Evolutionary conservation across 30 jellyfish, hydroid and myxozoan species (phyloP).

Genomic region (Cassiopea xamachana): DNA sequence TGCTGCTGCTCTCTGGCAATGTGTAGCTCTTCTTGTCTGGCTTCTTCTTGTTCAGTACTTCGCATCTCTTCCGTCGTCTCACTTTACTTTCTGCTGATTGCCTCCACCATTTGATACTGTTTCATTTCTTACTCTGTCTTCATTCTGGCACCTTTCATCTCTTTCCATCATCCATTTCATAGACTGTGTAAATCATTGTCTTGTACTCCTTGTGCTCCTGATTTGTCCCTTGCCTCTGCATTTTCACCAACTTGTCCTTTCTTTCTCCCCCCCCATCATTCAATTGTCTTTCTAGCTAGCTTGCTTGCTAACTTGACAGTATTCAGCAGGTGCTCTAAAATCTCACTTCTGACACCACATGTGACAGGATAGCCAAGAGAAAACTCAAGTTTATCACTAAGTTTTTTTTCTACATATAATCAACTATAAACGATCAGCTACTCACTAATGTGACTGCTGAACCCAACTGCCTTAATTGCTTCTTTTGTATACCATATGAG

Average conservation of each 20-base stretch:
- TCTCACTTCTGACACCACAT: neutral
- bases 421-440: too few relatives aligned
- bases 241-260: neutral
- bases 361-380: neutral
- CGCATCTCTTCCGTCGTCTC: constrained; percentile 1
- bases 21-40: constrained; percentile 20
- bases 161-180: neutral
- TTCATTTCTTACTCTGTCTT: neutral
- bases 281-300: neutral
- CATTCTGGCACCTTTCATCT: neutral
- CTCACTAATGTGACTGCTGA: too few relatives aligned
- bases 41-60: constrained; percentile 3
- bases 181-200: neutral
- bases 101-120: neutral
- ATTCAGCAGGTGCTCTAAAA: neutral
- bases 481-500: too few relatives aligned
- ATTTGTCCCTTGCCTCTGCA: neutral
- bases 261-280: neutral
- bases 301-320: neutral
- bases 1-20: constrained; percentile 20
- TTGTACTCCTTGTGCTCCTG: neutral
- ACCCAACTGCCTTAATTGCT: too few relatives aligned
- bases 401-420: neutral
- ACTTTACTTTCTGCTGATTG: neutral
- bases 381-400: neutral